Conservation (phyloP, 2,797 vertebrate genomes). For the Steatocranus sp. region DNA sequence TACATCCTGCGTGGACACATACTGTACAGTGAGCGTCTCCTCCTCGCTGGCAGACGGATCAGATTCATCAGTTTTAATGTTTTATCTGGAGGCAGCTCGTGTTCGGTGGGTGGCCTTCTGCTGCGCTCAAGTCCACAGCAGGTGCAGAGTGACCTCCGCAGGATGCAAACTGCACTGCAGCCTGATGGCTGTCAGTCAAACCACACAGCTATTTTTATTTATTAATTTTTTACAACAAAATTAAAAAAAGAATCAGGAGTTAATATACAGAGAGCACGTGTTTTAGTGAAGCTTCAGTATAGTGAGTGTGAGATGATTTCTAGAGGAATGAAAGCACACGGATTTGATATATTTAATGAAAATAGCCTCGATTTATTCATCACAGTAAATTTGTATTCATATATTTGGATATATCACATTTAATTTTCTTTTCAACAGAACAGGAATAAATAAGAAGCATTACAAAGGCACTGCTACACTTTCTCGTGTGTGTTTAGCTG, state of each 20-base stretch:
- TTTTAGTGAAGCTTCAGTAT: background rate
- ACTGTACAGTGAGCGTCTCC: background rate
- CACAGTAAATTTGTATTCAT: background rate
- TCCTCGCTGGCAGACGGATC: background rate
- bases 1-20: background rate
- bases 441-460: background rate
- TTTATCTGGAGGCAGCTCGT: background rate
- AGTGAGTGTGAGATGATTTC: background rate
- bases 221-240: background rate
- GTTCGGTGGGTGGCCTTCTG: background rate
- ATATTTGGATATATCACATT: background rate
- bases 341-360: background rate
- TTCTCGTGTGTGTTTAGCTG: background rate
- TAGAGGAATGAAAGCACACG: background rate
- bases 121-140: background rate
- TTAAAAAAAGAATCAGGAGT: fast-evolving
- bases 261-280: background rate
- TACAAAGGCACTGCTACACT: fast-evolving
- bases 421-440: background rate
- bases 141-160: conserved; percentile 65
- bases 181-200: background rate
- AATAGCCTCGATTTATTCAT: background rate
- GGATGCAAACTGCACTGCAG: conserved; percentile 43
- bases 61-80: background rate
- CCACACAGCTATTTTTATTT: background rate